Evolutionary conservation across 2,888 invertebrate genomes (phyloP).

Genomic region (Augiades crinisus): DNA sequence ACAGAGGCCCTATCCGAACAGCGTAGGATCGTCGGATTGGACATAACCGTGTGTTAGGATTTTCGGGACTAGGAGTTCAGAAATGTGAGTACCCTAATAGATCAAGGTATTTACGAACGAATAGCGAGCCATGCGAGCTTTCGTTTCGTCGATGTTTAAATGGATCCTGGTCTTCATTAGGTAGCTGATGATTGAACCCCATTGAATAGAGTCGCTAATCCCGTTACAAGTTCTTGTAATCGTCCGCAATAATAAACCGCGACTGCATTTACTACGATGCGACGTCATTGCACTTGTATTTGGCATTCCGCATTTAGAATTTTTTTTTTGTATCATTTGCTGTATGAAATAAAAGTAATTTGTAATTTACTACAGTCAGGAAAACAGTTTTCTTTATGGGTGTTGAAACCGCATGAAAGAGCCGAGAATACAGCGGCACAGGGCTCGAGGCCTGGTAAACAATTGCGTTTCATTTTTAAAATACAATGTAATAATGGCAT

Average conservation of each 20-base stretch:
- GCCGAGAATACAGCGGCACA: too few relatives aligned
- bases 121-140: not conserved
- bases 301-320: not conserved
- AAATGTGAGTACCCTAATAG: constrained; percentile 4
- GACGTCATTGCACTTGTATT: not conserved
- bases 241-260: not conserved
- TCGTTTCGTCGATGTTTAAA: not conserved
- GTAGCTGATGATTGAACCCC: not conserved
- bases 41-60: too few relatives aligned
- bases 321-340: not conserved
- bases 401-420: too few relatives aligned
- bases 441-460: too few relatives aligned
- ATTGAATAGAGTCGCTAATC: not conserved
- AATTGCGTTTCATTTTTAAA: too few relatives aligned
- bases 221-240: not conserved
- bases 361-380: not conserved
- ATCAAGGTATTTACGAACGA: too few relatives aligned
- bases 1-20: not conserved
- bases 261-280: not conserved
- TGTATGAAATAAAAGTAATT: not conserved
- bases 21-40: not conserved
- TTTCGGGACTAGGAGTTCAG: not conserved
- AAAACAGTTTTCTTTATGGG: too few relatives aligned
- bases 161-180: not conserved
- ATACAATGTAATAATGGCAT: too few relatives aligned